Evolutionary conservation across 2,797 vertebrate species (phyloP).

Genomic region (Alcedo atthis): DNA sequence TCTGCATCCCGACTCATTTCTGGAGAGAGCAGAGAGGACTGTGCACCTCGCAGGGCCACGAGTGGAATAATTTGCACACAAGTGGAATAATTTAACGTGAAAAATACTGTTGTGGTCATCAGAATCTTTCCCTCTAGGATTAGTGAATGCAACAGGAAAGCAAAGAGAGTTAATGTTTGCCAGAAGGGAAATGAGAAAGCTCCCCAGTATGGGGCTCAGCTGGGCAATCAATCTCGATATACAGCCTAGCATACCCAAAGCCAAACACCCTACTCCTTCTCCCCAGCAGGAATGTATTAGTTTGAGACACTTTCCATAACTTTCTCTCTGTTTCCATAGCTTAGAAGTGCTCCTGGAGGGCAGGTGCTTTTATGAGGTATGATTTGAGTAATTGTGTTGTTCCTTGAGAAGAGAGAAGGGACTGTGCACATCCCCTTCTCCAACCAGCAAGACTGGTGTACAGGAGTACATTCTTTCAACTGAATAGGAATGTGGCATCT

Average conservation of each 20-base stretch:
- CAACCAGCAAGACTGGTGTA: background rate
- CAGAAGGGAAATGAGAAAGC: conserved; percentile 5
- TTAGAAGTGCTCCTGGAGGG: background rate
- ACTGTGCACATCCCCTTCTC: background rate
- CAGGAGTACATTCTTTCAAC: background rate
- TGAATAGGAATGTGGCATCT: background rate
- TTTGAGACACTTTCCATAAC: background rate
- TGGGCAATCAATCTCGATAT: background rate
- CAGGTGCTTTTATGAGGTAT: background rate
- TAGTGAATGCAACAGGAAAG: conserved; percentile 1
- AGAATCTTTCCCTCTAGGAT: conserved; percentile 5
- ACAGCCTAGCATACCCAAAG: background rate
- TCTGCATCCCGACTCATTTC: background rate
- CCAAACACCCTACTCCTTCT: background rate
- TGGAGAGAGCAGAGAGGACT: background rate
- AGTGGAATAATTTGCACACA: background rate
- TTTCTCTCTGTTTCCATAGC: background rate
- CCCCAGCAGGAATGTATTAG: background rate
- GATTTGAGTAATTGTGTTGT: background rate
- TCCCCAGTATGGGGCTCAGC: background rate
- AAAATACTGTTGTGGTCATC: background rate
- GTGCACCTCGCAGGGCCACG: background rate
- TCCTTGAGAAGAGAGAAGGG: background rate
- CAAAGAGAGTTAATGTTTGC: background rate
- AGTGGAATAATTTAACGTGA: background rate